Evolutionary conservation across 2,888 invertebrate species (phyloP), one percentile per base, ranked within the genome.

Genomic region (Phengaris alcon): DNA sequence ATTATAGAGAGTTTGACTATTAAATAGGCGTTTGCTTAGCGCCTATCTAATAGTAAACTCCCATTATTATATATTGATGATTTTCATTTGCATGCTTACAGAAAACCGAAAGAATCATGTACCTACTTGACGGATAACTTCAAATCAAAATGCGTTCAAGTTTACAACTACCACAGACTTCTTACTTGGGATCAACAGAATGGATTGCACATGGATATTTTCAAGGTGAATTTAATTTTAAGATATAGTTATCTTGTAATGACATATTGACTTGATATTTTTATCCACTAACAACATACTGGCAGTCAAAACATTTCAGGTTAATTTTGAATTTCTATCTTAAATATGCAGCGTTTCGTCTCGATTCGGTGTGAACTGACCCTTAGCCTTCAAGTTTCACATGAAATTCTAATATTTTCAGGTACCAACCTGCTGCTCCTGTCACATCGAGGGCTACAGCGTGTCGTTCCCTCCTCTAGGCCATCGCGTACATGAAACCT

Each of bases 131-230:
- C 97, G 0, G 96, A 96, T 76, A 96, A 96, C 79, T 96, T 97
- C 84, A 95, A 96, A 79, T 97, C 97, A 0, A 95, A 96, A 81
- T 97, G 97, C 84, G 94, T 95, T 2, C 97, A 97, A 93, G 96
- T 97, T 0, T 97, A 96, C 85, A 97, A 97, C 83, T 97, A 97
- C 82, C 97, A 97, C 82, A 94, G 97, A 6, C 91, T 97, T 0
- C 86, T 97, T 5, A 97, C 97, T 0, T 97, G 97, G 97, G 97
- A 97, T 83, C 95, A 96, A 79, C 95, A 95, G 75, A 94, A 96
- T 74, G 97, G 97, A 10, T 93, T 97, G 0, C 97, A 97, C 80
- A 96, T 97, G 94, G 97, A 97, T 83, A 96, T 97, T 77, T 97
- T 97, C 82, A 97, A 97, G 94, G 96, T 96, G 86, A 73, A 76